Percentiles rank a stretch among this genome's conserved stretches.
These are phyloP conservation scores for Melinopterus prodromus DNA, from an alignment of 2,888 invertebrate species.

Conservation along the genomic window DNA sequence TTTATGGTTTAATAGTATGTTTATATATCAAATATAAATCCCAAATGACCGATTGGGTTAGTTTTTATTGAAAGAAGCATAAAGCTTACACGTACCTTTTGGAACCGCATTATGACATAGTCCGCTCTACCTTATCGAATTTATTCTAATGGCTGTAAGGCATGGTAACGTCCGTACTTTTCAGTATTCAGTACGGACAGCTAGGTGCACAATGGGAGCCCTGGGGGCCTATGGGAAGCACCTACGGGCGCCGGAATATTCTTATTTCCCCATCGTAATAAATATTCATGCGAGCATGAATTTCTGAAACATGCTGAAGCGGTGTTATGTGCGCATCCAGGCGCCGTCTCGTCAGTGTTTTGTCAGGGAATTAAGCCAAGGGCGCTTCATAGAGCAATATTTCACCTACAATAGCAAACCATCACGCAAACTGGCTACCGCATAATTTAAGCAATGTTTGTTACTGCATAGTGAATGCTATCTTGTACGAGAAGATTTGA, in stretches of 20 bases:
- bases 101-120: not conserved
- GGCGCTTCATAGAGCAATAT: not conserved
- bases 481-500: too few relatives aligned
- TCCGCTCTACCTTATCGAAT: not conserved
- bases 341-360: not conserved
- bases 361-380: not conserved
- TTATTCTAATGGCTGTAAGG: not conserved
- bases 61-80: too few relatives aligned
- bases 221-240: not conserved
- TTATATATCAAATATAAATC: too few relatives aligned
- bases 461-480: too few relatives aligned
- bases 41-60: too few relatives aligned
- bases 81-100: too few relatives aligned
- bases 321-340: not conserved
- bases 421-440: too few relatives aligned
- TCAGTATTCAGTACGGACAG: not conserved
- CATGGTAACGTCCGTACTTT: not conserved
- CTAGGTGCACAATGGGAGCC: not conserved
- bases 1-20: too few relatives aligned
- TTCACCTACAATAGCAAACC: not conserved
- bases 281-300: conserved; percentile 4
- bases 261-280: conserved; percentile 4
- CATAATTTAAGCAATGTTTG: too few relatives aligned
- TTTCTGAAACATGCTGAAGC: not conserved
- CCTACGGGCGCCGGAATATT: not conserved